These are phyloP conservation scores for Platycheirus albimanus DNA, from an alignment of 2,888 invertebrate species.

Conservation along the genomic window DNA sequence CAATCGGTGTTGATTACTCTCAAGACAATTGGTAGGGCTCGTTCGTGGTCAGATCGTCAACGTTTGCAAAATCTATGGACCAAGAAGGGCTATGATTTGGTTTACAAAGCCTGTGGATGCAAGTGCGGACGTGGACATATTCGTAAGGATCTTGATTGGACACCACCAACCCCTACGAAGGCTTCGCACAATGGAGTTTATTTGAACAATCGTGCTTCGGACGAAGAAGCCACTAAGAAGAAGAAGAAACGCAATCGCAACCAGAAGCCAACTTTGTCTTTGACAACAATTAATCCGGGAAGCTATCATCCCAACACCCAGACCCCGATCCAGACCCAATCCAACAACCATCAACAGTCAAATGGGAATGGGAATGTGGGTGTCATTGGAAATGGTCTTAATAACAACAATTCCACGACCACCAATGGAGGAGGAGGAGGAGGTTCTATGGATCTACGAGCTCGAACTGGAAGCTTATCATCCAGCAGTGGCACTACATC, in stretches of 20 bases:
- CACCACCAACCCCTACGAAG: conserved; percentile 85
- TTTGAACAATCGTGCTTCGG: conserved; percentile 75
- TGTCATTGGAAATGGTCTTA: conserved; percentile 78
- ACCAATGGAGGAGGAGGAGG: too few relatives aligned
- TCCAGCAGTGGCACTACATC: conserved; percentile 91
- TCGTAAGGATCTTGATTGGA: conserved; percentile 97
- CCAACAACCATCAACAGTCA: conserved; percentile 69
- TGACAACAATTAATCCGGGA: conserved; percentile 83
- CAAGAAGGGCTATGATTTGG: conserved; percentile 98
- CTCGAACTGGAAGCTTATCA: conserved; percentile 90
- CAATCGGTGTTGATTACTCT: conserved; percentile 93
- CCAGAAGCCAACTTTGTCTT: conserved; percentile 85
- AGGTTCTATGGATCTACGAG: conserved; percentile 83
- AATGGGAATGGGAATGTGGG: conserved; percentile 80
- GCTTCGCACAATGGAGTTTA: conserved; percentile 76
- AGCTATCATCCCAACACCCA: conserved; percentile 80
- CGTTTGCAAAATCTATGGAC: conserved; percentile 98
- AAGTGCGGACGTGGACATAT: conserved; percentile 96
- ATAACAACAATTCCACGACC: conserved; percentile 28
- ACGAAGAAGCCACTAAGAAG: conserved; percentile 85
- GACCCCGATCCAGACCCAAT: conserved; percentile 74
- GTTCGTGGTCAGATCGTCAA: conserved; percentile 97
- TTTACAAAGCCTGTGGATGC: conserved; percentile 97
- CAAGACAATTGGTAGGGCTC: conserved; percentile 94
- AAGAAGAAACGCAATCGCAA: conserved; percentile 88